Evolutionary conservation across 2,797 vertebrate species (phyloP), one percentile per base, ranked within the genome.

Genomic region (Lycodopsis pacificus): DNA sequence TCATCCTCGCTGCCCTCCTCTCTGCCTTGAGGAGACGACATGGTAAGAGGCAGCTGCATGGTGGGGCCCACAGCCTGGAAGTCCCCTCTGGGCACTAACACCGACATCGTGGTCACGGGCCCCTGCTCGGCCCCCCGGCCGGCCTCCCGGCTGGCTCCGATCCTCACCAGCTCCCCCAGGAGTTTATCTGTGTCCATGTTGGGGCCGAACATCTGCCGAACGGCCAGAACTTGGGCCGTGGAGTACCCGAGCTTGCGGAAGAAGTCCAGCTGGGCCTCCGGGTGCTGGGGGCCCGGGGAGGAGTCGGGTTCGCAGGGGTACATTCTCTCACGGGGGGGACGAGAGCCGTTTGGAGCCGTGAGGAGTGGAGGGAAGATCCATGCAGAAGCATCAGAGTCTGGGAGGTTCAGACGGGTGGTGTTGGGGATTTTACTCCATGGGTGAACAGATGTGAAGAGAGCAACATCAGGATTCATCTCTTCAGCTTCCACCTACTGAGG

Each of bases 211-310:
- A 97, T 97, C 75, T 93, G 95, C 78, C 97, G 94, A 36, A 97
- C 96, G 7, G 96, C 92, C 84, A 93, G 94, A 62, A 99, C 97
- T 91, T 99, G 97, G 71, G 95, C 94, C 32, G 96, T 95, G 53
- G 96, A 95, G 89, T 99, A 99, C 0, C 98, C 98, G 66, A 99
- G 94, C 90, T 99, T 99, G 89, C 96, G 95, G 90, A 97, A 98
- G 93, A 98, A 97, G 88, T 98, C 97, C 91, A 99, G 95, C 92
- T 97, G 97, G 63, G 95, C 88, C 89, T 96, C 96, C 34, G 81
- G 93, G 80, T 93, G 91, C 44, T 36, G 66, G 34, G 89, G 69
- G 70, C 85, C 85, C 0, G 10, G 25, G 46, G 62, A 68, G 0
- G 19, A 69, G 4, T 84, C 71, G 0, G 25, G 19, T 9, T 91